Evolutionary conservation across 92 coral and sea anemone genomes (phyloP), one percentile per base, ranked within the genome.

Genomic region (Plumapathes pennacea): DNA sequence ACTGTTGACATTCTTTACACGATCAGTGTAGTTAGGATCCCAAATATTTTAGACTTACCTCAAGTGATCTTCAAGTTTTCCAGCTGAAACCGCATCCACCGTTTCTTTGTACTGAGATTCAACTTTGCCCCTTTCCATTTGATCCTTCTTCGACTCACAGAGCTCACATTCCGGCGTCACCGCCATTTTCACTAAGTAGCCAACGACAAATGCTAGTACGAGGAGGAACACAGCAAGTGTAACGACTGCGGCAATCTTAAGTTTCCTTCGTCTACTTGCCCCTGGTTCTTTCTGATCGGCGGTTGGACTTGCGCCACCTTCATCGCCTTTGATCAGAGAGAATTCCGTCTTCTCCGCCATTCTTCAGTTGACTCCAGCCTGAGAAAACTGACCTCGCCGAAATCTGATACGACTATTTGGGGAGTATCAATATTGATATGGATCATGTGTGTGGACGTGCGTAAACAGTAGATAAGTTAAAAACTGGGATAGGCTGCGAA

Each of bases 181-280:
- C 10, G 66, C 72, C n/a, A 67, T 75, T 27, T 76, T 48, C 22
- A 64, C 84, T 1, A 85, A 43, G 48, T 74, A 85, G 1, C 92
- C 92, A 21, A 60, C 74, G 1, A 56, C 59, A 49, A 85, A 85
- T 7, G 84, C 83, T 5, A 62, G 71, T 14, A 55, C 52, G 12
- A 85, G 22, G 10, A 85, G 58, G 9, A 79, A 50, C 18, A 79
- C 20, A 54, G 78, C 70, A 36, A 67, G 50, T 14, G 57, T 50
- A 15, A 69, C 44, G 12, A 58, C n/a, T 22, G 47, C 64, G 21
- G 63, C 51, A n/a, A 85, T 54, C 5, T 81, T 33, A 32, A 57
- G 44, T 50, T 47, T 77, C 24, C 38, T 20, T 2, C 62, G 38
- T 0, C 56, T 60, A 46, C 36, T 49, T 18, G 46, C 45, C 0